Conservation (phyloP, 1,140 invertebrate species). For the Drosophila rhopaloa region DNA sequence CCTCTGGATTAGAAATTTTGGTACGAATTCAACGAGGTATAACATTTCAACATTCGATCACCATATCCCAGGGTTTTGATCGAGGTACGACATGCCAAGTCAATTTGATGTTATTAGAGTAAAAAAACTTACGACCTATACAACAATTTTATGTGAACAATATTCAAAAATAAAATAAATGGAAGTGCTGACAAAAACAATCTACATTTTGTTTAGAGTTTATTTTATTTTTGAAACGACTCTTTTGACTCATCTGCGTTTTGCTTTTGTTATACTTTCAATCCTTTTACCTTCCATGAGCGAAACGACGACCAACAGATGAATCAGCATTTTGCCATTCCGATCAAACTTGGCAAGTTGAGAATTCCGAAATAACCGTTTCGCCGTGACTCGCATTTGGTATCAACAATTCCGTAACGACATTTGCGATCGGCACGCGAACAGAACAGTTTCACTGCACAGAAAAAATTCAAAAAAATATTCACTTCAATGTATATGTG, state of each 20-base stretch:
- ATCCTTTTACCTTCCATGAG: conserved; percentile 70
- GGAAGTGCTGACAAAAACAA: no score
- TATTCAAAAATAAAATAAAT: no score
- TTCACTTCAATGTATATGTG: conserved; percentile 1
- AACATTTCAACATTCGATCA: no score
- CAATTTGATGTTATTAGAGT: no score
- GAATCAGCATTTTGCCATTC: conserved; percentile 78
- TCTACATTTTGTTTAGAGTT: no score
- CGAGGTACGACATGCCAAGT: no score
- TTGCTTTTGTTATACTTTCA: background rate
- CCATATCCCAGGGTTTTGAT: no score
- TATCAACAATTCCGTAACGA: conserved; percentile 31
- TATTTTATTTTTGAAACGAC: background rate
- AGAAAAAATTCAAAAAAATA: conserved; percentile 40
- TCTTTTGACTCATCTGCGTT: background rate
- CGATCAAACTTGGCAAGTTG: conserved; percentile 28
- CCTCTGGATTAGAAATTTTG: no score
- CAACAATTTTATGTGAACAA: no score
- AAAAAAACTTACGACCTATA: no score
- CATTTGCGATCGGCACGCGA: conserved; percentile 44
- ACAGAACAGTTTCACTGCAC: conserved; percentile 29
- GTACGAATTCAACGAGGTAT: no score
- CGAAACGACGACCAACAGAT: conserved; percentile 56
- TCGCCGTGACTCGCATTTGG: conserved; percentile 58
- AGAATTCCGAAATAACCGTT: conserved; percentile 37